Evolutionary conservation across 2,888 invertebrate genomes (phyloP), one percentile per base, ranked within the genome.

Genomic region (Tetheella fluctuosa): DNA sequence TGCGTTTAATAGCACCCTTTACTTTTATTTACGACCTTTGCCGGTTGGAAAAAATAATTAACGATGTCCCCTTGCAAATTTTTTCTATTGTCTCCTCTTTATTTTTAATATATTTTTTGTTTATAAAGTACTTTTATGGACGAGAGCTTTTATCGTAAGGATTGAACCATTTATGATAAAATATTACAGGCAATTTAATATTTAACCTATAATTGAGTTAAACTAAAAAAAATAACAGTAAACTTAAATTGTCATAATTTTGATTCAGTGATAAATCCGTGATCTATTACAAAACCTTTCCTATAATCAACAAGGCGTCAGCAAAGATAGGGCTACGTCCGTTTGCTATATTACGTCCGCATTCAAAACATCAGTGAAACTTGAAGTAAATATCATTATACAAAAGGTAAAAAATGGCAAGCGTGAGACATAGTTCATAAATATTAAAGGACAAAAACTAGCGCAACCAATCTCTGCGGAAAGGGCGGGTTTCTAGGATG

Each of bases 1-100:
- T 91, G 89, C 90, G 89, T 90, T 91, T 92, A 91, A 92, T 91
- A 89, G 90, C 90, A 89, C 91, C 91, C 89, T 90, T 91, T 88
- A 90, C 87, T 81, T 85, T 89, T 90, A 91, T 91, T 91, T 91
- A 92, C 80, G 88, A 83, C 83, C 85, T 80, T 69, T 81, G 76
- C 79, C 80, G 79, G 81, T 87, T 80, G 78, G 85, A 89, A 91
- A 85, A 90, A 89, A 89, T 84, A 88, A 91, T 88, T 88, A 89
- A 90, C 86, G 86, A 77, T 85, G 82, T 82, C 84, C 91, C 81
- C 79, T 81, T 65, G 76, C 79, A 76, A 79, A 84, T 80, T 7
- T 77, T 78, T 79, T 77, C 84, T 78, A 88, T 90, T 90, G 90
- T 90, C 84, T 85, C 81, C 73, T 68, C 74, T 80, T 83, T 79